Evolutionary conservation across 2,797 vertebrate species (phyloP).

Genomic region (Garrulus glandarius): DNA sequence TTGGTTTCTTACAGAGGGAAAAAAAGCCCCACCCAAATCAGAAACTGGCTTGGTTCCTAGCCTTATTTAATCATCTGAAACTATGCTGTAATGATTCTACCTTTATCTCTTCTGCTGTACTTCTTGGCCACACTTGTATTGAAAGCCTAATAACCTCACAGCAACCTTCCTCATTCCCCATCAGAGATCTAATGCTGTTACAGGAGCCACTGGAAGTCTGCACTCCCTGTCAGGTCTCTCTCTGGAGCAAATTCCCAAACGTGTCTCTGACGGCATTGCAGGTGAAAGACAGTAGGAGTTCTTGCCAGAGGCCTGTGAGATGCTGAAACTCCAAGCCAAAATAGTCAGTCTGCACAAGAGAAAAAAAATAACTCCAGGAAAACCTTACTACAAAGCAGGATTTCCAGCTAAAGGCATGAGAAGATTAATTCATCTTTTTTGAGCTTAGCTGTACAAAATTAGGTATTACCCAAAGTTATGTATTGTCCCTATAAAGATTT

Average conservation of each 20-base stretch:
- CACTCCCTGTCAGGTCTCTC: neutral
- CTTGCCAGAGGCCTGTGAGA: neutral
- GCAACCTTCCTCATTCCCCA: neutral
- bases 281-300: neutral
- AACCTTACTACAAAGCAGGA: neutral
- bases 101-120: neutral
- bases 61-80: neutral
- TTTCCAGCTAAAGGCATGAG: neutral
- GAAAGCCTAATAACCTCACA: neutral
- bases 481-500: neutral
- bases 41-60: neutral
- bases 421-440: neutral
- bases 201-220: neutral
- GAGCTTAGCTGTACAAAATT: neutral
- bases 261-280: neutral
- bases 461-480: neutral
- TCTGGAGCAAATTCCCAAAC: neutral
- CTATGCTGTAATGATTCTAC: neutral
- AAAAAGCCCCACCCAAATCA: neutral
- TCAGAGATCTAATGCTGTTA: neutral
- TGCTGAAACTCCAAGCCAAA: neutral
- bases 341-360: neutral
- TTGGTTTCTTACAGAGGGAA: neutral
- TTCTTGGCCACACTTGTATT: neutral
- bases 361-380: neutral